These are phyloP conservation scores for Cotesia typhae DNA, from an alignment of 1,140 invertebrate species.

Conservation along the genomic window DNA sequence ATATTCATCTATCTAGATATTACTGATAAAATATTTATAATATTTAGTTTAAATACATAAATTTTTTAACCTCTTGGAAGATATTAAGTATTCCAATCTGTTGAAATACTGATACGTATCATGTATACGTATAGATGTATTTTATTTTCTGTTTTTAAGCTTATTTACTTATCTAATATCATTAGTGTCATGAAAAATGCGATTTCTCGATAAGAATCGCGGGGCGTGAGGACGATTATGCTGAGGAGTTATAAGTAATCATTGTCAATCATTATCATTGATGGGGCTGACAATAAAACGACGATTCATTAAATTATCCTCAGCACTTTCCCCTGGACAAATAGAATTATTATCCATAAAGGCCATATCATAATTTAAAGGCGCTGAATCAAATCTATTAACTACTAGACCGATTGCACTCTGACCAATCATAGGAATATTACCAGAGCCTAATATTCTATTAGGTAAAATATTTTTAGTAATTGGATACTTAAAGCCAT, in stretches of 20 bases:
- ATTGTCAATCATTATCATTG: conserved; percentile 51
- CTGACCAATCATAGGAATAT: conserved; percentile 59
- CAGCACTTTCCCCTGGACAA: conserved; percentile 44
- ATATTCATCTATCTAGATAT: conserved; percentile 8
- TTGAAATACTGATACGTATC: not conserved
- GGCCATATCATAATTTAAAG: conserved; percentile 49
- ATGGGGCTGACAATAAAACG: conserved; percentile 53
- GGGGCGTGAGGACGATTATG: not conserved
- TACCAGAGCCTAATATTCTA: conserved; percentile 52
- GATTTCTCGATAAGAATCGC: conserved; percentile 5
- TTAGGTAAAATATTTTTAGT: conserved; percentile 47
- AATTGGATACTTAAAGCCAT: conserved; percentile 51
- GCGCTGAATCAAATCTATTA: conserved; percentile 58
- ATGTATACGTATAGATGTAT: not conserved
- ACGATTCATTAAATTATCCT: conserved; percentile 53
- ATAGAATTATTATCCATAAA: conserved; percentile 48
- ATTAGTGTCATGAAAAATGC: conserved; percentile 11
- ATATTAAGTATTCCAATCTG: not conserved
- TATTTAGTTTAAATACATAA: conserved; percentile 8
- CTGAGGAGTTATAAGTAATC: conserved; percentile 5
- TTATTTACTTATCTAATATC: not conserved
- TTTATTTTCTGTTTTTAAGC: not conserved
- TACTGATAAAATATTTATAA: not conserved
- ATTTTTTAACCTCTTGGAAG: not conserved
- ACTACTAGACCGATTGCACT: conserved; percentile 58